phyloP scores from a whole-genome alignment of 1,140 invertebrate genomes.

The Drosophila insularis region DNA sequence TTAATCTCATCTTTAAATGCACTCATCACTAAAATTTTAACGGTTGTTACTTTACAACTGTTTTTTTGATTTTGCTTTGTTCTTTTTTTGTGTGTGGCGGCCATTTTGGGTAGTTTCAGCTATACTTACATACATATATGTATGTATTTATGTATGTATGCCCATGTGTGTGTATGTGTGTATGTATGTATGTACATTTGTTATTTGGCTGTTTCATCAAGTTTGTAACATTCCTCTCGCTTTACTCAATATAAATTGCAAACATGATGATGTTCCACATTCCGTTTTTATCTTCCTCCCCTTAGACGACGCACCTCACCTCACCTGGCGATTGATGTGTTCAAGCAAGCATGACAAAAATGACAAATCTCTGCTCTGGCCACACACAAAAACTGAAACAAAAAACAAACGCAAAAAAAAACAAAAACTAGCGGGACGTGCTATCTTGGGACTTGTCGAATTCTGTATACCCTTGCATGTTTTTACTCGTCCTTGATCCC shows the following conservation, averaged over 20 bases:
- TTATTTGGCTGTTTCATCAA: conserved; percentile 10
- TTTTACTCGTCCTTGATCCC: no score
- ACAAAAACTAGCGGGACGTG: conserved; percentile 1
- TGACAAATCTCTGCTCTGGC: conserved; percentile 66
- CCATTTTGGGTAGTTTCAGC: conserved; percentile 3
- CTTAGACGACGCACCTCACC: conserved; percentile 41
- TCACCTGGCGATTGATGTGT: conserved; percentile 77
- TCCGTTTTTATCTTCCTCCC: conserved; percentile 34
- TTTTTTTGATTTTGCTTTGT: background rate
- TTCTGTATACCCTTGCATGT: no score
- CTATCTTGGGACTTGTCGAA: no score
- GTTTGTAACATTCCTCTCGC: conserved; percentile 16
- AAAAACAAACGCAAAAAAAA: conserved; percentile 10
- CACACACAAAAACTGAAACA: conserved; percentile 7
- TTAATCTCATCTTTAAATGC: background rate
- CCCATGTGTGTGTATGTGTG: background rate
- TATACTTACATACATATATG: background rate
- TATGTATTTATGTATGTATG: background rate
- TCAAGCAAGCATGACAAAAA: conserved; percentile 79
- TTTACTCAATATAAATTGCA: conserved; percentile 38
- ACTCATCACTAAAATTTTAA: background rate
- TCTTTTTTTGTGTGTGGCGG: background rate
- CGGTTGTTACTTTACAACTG: background rate
- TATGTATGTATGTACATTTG: background rate
- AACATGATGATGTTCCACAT: conserved; percentile 51